phyloP scores from a whole-genome alignment of 1,140 invertebrate genomes.

The Cyrtorhinus lividipennis region DNA sequence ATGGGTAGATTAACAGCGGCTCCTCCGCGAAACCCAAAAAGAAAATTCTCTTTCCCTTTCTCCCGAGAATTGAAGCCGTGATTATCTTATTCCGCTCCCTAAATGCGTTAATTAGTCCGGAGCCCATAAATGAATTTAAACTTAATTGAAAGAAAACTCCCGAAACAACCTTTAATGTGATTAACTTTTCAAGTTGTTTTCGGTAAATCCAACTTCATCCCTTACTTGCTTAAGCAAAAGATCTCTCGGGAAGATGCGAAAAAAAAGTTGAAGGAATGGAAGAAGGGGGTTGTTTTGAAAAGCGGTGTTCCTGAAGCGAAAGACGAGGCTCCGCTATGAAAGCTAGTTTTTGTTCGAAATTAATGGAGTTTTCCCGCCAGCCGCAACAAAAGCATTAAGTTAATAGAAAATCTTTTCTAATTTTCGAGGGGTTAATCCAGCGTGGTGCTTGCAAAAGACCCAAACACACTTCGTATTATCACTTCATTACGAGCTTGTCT shows the following conservation, averaged over 20 bases:
- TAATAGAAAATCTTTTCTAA: conserved; percentile 10
- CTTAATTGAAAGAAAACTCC: conserved; percentile 11
- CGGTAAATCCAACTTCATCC: too few relatives aligned
- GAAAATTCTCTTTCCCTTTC: too few relatives aligned
- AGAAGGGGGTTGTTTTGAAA: too few relatives aligned
- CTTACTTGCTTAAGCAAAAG: too few relatives aligned
- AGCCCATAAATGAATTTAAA: conserved; percentile 9
- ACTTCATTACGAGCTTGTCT: conserved; percentile 2
- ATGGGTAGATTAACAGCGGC: neutral
- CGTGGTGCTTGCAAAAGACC: neutral
- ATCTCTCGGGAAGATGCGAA: neutral
- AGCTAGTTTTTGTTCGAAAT: conserved; percentile 5
- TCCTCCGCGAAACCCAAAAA: neutral
- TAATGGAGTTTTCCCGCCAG: neutral
- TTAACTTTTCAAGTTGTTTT: conserved; percentile 13
- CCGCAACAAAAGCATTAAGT: conserved; percentile 4
- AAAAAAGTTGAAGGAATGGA: neutral
- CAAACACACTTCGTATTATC: neutral
- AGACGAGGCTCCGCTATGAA: neutral
- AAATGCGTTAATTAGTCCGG: conserved; percentile 4
- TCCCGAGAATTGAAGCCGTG: neutral
- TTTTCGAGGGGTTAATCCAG: conserved; percentile 5
- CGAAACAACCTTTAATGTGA: conserved; percentile 1
- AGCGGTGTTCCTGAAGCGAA: too few relatives aligned
- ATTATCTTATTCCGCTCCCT: conserved; percentile 2